Evolutionary conservation across 2,888 invertebrate genomes (phyloP).

Genomic region (Molorchus minor): DNA sequence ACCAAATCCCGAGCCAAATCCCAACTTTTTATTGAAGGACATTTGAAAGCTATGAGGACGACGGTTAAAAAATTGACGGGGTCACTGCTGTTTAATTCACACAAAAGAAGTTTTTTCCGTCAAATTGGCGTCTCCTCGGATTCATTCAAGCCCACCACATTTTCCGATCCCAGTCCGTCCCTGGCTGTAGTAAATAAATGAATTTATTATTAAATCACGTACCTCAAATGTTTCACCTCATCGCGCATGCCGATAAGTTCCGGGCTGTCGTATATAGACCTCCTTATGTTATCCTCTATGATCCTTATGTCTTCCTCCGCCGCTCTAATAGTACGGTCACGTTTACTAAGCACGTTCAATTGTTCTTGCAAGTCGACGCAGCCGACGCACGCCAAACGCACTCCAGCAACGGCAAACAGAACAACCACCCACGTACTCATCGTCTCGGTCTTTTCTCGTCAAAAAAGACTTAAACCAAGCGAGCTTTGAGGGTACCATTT

Average conservation of each 20-base stretch:
- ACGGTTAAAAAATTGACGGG: neutral
- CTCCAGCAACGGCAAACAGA: conserved; percentile 14
- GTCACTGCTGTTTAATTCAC: neutral
- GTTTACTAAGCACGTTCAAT: conserved; percentile 65
- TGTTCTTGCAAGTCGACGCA: conserved; percentile 58
- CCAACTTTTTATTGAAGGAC: too few relatives aligned
- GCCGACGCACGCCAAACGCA: conserved; percentile 26
- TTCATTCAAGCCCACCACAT: too few relatives aligned
- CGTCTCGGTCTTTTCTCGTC: conserved; percentile 8
- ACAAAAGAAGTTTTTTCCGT: neutral
- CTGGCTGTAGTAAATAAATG: too few relatives aligned
- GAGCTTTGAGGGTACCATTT: conserved; percentile 29
- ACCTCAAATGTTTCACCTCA: conserved; percentile 66
- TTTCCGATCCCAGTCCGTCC: too few relatives aligned
- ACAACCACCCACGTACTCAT: conserved; percentile 25
- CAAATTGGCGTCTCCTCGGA: too few relatives aligned
- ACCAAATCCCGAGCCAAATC: too few relatives aligned
- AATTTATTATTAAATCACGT: conserved; percentile 30
- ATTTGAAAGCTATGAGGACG: neutral
- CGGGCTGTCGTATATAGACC: conserved; percentile 65
- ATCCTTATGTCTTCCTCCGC: conserved; percentile 66
- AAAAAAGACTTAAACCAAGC: conserved; percentile 16
- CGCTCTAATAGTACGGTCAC: conserved; percentile 65
- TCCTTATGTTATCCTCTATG: conserved; percentile 66
- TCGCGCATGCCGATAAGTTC: conserved; percentile 65